Percentiles rank a stretch among this genome's conserved stretches.
These are phyloP conservation scores for Papilio polytes DNA, from an alignment of 1,140 invertebrate genomes.

Conservation along the genomic window DNA sequence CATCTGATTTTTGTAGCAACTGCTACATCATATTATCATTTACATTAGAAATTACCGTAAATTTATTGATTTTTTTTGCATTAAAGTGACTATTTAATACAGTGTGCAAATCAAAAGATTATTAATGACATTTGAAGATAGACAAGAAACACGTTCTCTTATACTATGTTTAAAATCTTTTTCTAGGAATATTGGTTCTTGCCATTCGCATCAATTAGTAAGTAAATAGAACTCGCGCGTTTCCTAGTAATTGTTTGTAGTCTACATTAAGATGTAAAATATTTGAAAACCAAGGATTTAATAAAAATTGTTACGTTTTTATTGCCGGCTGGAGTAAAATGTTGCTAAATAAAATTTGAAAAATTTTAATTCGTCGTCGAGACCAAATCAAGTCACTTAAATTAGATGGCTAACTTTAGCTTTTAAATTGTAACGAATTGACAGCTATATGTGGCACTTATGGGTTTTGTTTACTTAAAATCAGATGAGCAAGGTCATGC, in stretches of 20 bases:
- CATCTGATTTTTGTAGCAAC: background rate
- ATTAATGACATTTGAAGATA: no score
- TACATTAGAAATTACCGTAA: no score
- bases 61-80: background rate
- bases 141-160: background rate
- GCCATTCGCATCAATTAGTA: background rate
- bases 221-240: background rate
- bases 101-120: no score
- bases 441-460: no score
- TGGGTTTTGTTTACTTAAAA: no score
- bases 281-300: background rate
- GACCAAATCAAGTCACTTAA: no score
- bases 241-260: conserved; percentile 6
- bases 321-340: no score
- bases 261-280: background rate
- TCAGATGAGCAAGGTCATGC: no score
- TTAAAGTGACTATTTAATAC: background rate
- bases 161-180: background rate
- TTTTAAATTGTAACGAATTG: no score
- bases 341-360: no score
- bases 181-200: conserved; percentile 1
- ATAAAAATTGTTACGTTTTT: background rate
- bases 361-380: no score
- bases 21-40: background rate
- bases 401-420: no score